Percentiles rank a stretch among this genome's conserved stretches.
phyloP scores from a whole-genome alignment of 1,140 invertebrate genomes.

The Drosophila funebris region DNA sequence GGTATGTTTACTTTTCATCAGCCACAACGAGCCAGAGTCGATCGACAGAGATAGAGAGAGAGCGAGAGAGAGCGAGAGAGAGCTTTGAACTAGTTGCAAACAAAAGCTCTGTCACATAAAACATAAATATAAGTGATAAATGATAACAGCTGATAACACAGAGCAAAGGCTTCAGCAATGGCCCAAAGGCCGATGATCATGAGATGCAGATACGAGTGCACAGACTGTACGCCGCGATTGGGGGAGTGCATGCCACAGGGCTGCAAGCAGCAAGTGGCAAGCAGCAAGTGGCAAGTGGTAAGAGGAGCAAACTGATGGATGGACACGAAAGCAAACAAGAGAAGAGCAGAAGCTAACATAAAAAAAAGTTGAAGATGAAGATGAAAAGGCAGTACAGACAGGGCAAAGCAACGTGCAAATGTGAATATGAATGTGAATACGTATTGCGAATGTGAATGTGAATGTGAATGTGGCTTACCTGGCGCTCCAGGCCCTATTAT shows the following conservation, averaged over 20 bases:
- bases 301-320: slow-evolving; percentile 27
- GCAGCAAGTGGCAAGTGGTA: neutral
- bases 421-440: neutral
- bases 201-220: slow-evolving; percentile 59
- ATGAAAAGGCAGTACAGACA: slow-evolving; percentile 31
- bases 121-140: too few species aligned
- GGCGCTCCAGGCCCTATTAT: slow-evolving; percentile 67
- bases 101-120: slow-evolving; percentile 57
- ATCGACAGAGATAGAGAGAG: too few species aligned
- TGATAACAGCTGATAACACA: neutral
- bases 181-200: slow-evolving; percentile 40
- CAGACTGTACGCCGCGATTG: slow-evolving; percentile 3
- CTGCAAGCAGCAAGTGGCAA: neutral
- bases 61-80: neutral
- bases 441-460: slow-evolving; percentile 1
- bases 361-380: slow-evolving; percentile 5
- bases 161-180: neutral
- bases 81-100: neutral
- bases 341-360: slow-evolving; percentile 20
- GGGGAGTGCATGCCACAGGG: neutral
- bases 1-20: slow-evolving; percentile 80
- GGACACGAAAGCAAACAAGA: slow-evolving; percentile 47
- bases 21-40: slow-evolving; percentile 34
- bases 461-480: slow-evolving; percentile 67
- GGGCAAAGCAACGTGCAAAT: neutral